These are phyloP conservation scores for Dromiciops gliroides DNA, from an alignment of 2,113 vertebrate species.

Conservation along the genomic window DNA sequence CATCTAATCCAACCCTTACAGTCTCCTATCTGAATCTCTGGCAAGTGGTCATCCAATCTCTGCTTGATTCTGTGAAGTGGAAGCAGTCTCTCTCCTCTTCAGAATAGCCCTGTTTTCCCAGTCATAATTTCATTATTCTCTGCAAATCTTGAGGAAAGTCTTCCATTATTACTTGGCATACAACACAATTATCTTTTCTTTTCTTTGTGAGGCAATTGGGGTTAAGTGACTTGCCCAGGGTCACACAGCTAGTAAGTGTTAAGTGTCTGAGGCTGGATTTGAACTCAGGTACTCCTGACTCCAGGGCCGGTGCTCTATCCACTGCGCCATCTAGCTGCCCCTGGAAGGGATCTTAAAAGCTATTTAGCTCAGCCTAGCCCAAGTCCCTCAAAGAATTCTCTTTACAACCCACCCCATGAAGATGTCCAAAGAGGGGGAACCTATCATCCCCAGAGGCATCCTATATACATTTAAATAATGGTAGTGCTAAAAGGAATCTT, in stretches of 20 bases:
- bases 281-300: too few species aligned
- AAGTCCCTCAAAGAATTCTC: neutral
- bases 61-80: neutral
- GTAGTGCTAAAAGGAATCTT: too few species aligned
- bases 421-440: neutral
- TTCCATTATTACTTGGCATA: neutral
- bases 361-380: neutral
- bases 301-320: too few species aligned
- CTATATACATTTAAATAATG: too few species aligned
- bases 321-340: too few species aligned
- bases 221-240: too few species aligned
- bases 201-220: too few species aligned
- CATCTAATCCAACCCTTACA: neutral
- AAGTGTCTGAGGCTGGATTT: too few species aligned
- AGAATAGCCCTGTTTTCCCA: too few species aligned
- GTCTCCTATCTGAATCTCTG: neutral
- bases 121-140: neutral
- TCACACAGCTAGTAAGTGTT: too few species aligned
- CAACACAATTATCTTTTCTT: neutral
- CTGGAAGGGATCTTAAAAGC: neutral
- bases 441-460: neutral
- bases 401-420: neutral
- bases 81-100: neutral
- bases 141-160: too few species aligned
- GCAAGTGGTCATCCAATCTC: too few species aligned